These are phyloP conservation scores for Hirundo rustica DNA, from an alignment of 2,797 vertebrate genomes.

Conservation along the genomic window DNA sequence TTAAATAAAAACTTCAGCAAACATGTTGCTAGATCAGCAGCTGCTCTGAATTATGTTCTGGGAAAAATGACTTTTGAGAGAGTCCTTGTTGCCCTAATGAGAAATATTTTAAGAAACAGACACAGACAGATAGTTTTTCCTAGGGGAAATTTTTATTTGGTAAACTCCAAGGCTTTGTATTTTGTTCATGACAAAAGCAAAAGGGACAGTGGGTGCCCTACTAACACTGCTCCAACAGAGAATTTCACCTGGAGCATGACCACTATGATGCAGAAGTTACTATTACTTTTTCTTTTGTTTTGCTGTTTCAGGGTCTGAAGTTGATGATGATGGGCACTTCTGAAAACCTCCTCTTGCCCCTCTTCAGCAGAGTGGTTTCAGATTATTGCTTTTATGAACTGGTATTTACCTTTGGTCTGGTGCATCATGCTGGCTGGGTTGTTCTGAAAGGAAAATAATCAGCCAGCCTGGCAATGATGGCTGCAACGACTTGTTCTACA, in stretches of 20 bases:
- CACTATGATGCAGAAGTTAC: background rate
- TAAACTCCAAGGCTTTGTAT: background rate
- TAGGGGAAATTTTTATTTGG: background rate
- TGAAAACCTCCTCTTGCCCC: background rate
- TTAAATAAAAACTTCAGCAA: background rate
- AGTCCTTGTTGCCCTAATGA: background rate
- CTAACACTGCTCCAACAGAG: background rate
- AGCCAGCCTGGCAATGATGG: background rate
- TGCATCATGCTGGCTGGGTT: background rate
- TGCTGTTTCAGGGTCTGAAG: background rate
- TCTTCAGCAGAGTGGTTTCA: background rate
- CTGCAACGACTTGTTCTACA: background rate
- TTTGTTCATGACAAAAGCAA: background rate
- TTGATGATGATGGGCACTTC: background rate
- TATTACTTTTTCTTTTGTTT: background rate
- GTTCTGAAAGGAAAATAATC: conserved; percentile 10
- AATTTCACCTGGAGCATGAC: background rate
- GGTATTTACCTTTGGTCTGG: background rate
- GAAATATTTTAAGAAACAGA: background rate
- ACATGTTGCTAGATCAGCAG: background rate
- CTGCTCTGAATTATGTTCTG: background rate
- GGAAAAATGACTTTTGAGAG: background rate
- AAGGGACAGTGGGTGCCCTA: background rate
- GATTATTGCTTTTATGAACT: background rate
- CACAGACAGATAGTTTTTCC: fast-evolving